Base-by-base conservation (phyloP, 2,797 vertebrate genomes). In the Vireo griseus region DNA sequence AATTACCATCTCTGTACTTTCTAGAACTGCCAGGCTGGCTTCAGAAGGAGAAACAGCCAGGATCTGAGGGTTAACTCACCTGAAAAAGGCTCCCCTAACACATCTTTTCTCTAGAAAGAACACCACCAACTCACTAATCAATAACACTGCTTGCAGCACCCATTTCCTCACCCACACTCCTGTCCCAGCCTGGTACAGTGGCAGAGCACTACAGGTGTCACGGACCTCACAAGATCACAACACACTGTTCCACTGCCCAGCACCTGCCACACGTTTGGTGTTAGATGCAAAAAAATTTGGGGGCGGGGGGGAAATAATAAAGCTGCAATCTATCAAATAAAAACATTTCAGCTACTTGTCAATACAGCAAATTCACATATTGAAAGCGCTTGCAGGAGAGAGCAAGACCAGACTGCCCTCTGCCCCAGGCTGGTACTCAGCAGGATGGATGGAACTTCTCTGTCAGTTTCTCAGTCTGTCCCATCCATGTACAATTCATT, bases 231-330 rank as follows among this genome's bases (percentile, higher is more conserved):
- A 66, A 31, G 58, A 44, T 9, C 55, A n/a, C 0, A 1, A 21
- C 2, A 8, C 45, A 6, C 67, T 47, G 13, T 26, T 45, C 37
- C 87, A 66, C 40, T 48, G 75, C 58, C 51, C 52, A 57, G 61
- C 48, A 69, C 17, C 51, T 58, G 67, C 10, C 1, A 7, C 21
- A 62, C n/a, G 15, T 59, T 45, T 48, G 22, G 18, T 33, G 40
- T 58, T 24, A 85, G 26, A 86, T 9, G 6, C 29, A 57, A 61
- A 66, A 63, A 59, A 37, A 26, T 6, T 0, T 1, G 5, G 7
- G 5, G 6, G 2, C 4, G 9, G 2, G 5, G 5, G 4, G 5
- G 13, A 15, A 20, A n/a, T 13, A 1, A 15, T 8, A 37, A 58
- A 80, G 17, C 54, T 77, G 28, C 1, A 24, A n/a, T 2, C 18